phyloP scores from a whole-genome alignment of 2,113 vertebrate species.

The Halichoeres trimaculatus region DNA sequence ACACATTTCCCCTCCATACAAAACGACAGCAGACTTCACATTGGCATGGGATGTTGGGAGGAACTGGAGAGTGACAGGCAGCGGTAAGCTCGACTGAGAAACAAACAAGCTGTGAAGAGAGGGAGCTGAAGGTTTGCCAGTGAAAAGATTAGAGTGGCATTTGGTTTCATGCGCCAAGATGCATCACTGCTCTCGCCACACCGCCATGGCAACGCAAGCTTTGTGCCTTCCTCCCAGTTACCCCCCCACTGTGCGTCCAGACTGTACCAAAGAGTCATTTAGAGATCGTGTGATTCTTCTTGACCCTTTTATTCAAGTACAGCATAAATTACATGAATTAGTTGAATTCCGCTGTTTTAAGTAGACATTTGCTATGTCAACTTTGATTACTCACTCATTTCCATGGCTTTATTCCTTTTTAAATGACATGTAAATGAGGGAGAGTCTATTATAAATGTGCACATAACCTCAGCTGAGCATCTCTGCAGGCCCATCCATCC shows the following conservation, averaged over 20 bases:
- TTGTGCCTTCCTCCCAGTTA: slow-evolving; percentile 55
- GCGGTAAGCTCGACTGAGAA: slow-evolving; percentile 71
- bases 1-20: slow-evolving; percentile 54
- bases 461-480: slow-evolving; percentile 55
- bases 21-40: slow-evolving; percentile 50
- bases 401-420: slow-evolving; percentile 31
- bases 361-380: slow-evolving; percentile 34
- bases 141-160: slow-evolving; percentile 82
- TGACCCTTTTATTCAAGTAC: slow-evolving; percentile 35
- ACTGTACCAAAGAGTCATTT: slow-evolving; percentile 67
- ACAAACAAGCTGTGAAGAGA: slow-evolving; percentile 77
- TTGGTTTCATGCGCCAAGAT: slow-evolving; percentile 72
- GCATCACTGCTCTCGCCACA: slow-evolving; percentile 66
- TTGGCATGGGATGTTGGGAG: slow-evolving; percentile 58
- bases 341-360: slow-evolving; percentile 27
- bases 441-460: slow-evolving; percentile 57
- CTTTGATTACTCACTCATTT: slow-evolving; percentile 39
- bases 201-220: slow-evolving; percentile 78
- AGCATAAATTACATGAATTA: slow-evolving; percentile 17
- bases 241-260: slow-evolving; percentile 58
- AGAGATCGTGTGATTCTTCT: slow-evolving; percentile 55
- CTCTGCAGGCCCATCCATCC: slow-evolving; percentile 55
- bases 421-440: slow-evolving; percentile 54
- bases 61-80: slow-evolving; percentile 72
- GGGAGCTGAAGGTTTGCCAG: slow-evolving; percentile 71